A percentile compares a stretch with the other conserved stretches of the same genome.
phyloP scores from a whole-genome alignment of 2,888 invertebrate species.

The Adelognathus sp. region DNA sequence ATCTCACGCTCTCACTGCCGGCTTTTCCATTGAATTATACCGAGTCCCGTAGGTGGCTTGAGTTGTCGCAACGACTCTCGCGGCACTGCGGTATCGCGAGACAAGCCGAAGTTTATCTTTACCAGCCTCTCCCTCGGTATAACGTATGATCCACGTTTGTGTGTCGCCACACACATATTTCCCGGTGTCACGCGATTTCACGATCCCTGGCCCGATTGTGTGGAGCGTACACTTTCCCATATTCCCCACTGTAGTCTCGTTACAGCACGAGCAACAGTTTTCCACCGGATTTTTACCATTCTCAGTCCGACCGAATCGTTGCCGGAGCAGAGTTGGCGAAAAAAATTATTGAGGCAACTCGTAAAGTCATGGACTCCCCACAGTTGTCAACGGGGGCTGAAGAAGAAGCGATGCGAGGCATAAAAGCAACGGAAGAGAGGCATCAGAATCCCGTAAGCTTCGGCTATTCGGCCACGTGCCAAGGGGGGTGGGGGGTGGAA shows the following conservation, averaged over 20 bases:
- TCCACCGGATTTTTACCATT: conserved; percentile 53
- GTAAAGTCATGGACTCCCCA: conserved; percentile 58
- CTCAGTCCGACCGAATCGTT: conserved; percentile 30
- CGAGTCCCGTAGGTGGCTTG: conserved; percentile 45
- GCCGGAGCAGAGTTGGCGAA: conserved; percentile 20
- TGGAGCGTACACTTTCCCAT: not conserved
- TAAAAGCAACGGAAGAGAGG: conserved; percentile 67
- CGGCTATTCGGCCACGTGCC: conserved; percentile 77
- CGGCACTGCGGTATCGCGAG: not conserved
- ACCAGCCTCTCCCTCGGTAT: conserved; percentile 9
- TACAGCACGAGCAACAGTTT: conserved; percentile 47
- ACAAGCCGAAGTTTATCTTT: conserved; percentile 32
- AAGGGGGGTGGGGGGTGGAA: too few relatives aligned
- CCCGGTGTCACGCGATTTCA: conserved; percentile 51
- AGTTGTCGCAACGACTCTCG: conserved; percentile 25
- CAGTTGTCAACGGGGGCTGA: conserved; percentile 31
- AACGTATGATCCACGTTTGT: conserved; percentile 48
- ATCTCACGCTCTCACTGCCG: conserved; percentile 7
- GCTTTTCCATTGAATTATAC: conserved; percentile 45
- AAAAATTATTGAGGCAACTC: conserved; percentile 58
- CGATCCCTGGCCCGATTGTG: conserved; percentile 18
- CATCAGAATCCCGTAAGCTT: conserved; percentile 70
- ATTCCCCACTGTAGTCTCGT: not conserved
- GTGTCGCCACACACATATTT: conserved; percentile 29
- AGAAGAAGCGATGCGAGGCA: too few relatives aligned